Evolutionary conservation across 2,797 vertebrate species (phyloP), one percentile per base, ranked within the genome.

Genomic region (Lutjanus argentimaculatus): DNA sequence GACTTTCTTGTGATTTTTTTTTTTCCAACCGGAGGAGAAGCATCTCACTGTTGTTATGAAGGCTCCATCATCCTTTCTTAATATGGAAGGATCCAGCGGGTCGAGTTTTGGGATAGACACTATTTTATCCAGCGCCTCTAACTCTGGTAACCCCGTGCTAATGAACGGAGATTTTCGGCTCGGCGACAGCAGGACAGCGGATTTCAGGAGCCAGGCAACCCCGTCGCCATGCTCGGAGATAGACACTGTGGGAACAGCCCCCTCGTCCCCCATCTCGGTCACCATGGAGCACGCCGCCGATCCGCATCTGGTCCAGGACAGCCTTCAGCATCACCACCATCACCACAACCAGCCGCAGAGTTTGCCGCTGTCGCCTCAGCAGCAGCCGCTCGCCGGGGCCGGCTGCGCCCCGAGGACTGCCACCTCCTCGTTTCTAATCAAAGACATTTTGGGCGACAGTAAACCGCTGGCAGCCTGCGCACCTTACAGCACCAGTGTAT

Each of bases 81-180:
- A 94, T 81, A 99, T 99, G 98, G 98, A 99, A 96, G 97, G 94
- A 95, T 96, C 97, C 93, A 97, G 97, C 94, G 97, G 97, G 92
- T 98, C 98, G 89, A 99, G 95, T 95, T 99, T 99, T 95, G 98
- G 98, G 94, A 99, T 99, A 96, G 98, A 99, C 96, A 99, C 97
- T 91, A 99, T 99, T 95, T 96, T 99, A 93, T 98, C 98, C 78
- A 93, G 95, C 93, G 92, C 93, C 21, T 94, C 96, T 80, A 96
- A 96, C 90, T 96, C 97, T 77, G 96, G 96, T 85, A 98, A 96
- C 94, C 96, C 97, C 36, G 96, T 91, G 91, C 95, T 97, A 59
- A 97, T 98, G 97, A 98, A 97, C 95, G 97, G 97, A 94, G 98
- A 99, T 91, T 99, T 98, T 91, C 96, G 97, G 78, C 96, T 96